Evolutionary conservation across 1,140 invertebrate genomes (phyloP).

Genomic region (Heliconius eleuchia): DNA sequence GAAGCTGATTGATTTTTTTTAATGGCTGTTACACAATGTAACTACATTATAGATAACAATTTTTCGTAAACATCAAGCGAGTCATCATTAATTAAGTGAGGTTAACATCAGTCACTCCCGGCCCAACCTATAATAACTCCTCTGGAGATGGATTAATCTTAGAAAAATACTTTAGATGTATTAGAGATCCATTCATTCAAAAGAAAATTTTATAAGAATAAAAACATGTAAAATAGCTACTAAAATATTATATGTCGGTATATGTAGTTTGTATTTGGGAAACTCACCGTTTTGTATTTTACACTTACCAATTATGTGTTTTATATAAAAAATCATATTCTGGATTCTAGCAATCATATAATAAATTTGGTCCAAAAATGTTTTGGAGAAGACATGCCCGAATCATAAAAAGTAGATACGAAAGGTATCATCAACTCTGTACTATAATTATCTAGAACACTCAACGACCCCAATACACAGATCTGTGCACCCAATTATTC

Average conservation of each 20-base stretch:
- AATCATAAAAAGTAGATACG: not conserved
- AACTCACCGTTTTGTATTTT: no score
- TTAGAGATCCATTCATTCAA: slow-evolving; percentile 36
- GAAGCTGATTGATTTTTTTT: no score
- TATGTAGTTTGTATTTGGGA: no score
- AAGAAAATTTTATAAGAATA: slow-evolving; percentile 25
- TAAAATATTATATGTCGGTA: no score
- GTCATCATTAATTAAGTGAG: slow-evolving; percentile 43
- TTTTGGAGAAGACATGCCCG: no score
- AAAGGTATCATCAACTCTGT: not conserved
- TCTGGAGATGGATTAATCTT: slow-evolving; percentile 40
- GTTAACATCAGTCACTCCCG: slow-evolving; percentile 42
- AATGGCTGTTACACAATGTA: slow-evolving; percentile 24
- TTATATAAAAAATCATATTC: no score
- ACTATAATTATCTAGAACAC: slow-evolving; percentile 1
- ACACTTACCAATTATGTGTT: no score
- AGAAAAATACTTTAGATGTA: slow-evolving; percentile 38
- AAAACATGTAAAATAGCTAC: not conserved
- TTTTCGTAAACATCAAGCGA: slow-evolving; percentile 34
- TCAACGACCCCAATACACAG: slow-evolving; percentile 13
- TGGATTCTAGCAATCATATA: no score
- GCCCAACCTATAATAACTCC: slow-evolving; percentile 36
- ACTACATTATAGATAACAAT: slow-evolving; percentile 26
- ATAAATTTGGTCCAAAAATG: not conserved
- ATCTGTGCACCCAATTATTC: slow-evolving; percentile 30